Evolutionary conservation across 2,888 invertebrate species (phyloP).

Genomic region (Mellilla xanthometata): DNA sequence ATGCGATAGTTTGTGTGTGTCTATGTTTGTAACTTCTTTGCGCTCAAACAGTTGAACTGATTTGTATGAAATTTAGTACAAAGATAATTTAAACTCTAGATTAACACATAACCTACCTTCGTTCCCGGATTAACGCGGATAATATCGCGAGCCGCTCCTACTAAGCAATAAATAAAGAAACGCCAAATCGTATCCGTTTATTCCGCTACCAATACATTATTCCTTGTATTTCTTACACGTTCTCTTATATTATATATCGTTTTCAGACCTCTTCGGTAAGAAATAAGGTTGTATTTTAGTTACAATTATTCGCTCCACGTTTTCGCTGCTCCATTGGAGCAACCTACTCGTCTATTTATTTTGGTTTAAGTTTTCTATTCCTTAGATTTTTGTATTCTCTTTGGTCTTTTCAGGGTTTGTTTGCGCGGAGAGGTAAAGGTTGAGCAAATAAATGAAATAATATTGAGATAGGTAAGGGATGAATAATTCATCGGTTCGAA

Average conservation of each 20-base stretch:
- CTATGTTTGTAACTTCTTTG: too few relatives aligned
- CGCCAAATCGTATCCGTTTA: slow-evolving; percentile 25
- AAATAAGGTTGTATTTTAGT: neutral
- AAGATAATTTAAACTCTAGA: too few relatives aligned
- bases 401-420: slow-evolving; percentile 7
- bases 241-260: neutral
- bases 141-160: slow-evolving; percentile 16
- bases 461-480: too few relatives aligned
- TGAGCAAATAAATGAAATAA: neutral
- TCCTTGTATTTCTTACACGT: slow-evolving; percentile 9
- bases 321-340: slow-evolving; percentile 17
- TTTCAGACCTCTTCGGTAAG: slow-evolving; percentile 2
- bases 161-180: slow-evolving; percentile 24
- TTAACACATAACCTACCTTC: slow-evolving; percentile 2
- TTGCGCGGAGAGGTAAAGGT: neutral
- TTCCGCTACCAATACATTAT: slow-evolving; percentile 20
- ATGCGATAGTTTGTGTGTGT: too few relatives aligned
- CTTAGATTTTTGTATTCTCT: slow-evolving; percentile 14
- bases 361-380: slow-evolving; percentile 20
- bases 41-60: too few relatives aligned
- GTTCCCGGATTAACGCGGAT: too few relatives aligned
- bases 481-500: too few relatives aligned
- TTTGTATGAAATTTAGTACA: too few relatives aligned
- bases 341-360: slow-evolving; percentile 13
- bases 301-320: slow-evolving; percentile 1